Evolutionary conservation across 2,888 invertebrate species (phyloP).

Genomic region (Itoplectis maculator): DNA sequence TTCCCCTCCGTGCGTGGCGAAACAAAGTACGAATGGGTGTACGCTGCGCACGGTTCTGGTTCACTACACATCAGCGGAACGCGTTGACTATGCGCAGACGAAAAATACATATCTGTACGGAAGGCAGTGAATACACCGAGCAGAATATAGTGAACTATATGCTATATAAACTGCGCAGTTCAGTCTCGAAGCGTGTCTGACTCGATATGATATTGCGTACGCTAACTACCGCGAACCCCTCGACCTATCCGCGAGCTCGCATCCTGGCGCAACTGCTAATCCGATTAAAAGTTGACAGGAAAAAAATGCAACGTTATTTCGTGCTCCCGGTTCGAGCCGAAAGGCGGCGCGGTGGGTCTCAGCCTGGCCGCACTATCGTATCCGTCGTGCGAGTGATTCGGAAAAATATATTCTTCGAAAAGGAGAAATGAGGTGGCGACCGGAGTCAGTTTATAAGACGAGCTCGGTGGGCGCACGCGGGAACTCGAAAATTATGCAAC

Average conservation of each 20-base stretch:
- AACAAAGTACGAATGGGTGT: slow-evolving; percentile 17
- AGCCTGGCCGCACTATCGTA: neutral
- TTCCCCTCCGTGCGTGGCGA: slow-evolving; percentile 38
- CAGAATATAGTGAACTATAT: neutral
- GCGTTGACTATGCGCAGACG: neutral
- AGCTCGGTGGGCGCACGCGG: neutral
- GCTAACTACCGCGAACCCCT: slow-evolving; percentile 45
- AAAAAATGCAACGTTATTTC: slow-evolving; percentile 31
- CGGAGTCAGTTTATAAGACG: slow-evolving; percentile 14
- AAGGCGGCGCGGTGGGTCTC: neutral
- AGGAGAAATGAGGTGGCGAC: slow-evolving; percentile 21
- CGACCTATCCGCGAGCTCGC: neutral
- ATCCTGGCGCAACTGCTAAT: slow-evolving; percentile 27
- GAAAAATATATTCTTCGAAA: slow-evolving; percentile 11
- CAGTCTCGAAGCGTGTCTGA: slow-evolving; percentile 43
- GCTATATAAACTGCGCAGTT: neutral
- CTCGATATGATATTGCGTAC: slow-evolving; percentile 31
- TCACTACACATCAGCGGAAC: slow-evolving; percentile 19
- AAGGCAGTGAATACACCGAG: slow-evolving; percentile 6
- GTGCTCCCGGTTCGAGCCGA: slow-evolving; percentile 16
- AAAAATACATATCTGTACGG: slow-evolving; percentile 15
- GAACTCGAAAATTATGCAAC: slow-evolving; percentile 37
- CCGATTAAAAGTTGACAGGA: slow-evolving; percentile 27
- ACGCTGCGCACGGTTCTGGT: slow-evolving; percentile 15
- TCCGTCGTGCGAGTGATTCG: slow-evolving; percentile 14